Conservation (phyloP, 2,113 vertebrate species). For the Pelecanus crispus region DNA sequence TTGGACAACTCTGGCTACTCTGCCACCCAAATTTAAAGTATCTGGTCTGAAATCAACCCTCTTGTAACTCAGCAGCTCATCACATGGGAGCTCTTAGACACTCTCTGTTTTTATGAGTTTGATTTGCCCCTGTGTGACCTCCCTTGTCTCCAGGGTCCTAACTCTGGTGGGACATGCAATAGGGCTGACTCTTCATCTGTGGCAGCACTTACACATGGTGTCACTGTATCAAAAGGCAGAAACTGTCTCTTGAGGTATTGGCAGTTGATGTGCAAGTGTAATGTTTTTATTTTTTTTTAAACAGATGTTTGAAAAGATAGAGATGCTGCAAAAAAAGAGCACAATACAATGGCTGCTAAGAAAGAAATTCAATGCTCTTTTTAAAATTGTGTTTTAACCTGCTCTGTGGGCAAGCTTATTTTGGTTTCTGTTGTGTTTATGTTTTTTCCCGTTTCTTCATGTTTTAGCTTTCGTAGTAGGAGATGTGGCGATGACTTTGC, state of each 20-base stretch:
- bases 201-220: neutral
- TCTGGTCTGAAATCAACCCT: neutral
- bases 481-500: conserved; percentile 84
- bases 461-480: conserved; percentile 82
- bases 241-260: neutral
- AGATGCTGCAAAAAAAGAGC: neutral
- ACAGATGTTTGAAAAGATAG: neutral
- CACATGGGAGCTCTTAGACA: neutral
- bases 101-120: neutral
- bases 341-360: neutral
- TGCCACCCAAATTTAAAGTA: neutral
- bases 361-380: neutral
- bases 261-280: neutral
- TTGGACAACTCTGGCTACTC: neutral
- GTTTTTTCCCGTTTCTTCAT: neutral
- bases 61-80: neutral
- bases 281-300: neutral
- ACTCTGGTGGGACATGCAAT: no score
- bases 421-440: neutral
- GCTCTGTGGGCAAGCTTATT: neutral
- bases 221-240: neutral
- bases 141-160: neutral
- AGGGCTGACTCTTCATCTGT: neutral
- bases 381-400: neutral
- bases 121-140: neutral